phyloP scores from a whole-genome alignment of 2,888 invertebrate species.

The Fragum fragum region DNA sequence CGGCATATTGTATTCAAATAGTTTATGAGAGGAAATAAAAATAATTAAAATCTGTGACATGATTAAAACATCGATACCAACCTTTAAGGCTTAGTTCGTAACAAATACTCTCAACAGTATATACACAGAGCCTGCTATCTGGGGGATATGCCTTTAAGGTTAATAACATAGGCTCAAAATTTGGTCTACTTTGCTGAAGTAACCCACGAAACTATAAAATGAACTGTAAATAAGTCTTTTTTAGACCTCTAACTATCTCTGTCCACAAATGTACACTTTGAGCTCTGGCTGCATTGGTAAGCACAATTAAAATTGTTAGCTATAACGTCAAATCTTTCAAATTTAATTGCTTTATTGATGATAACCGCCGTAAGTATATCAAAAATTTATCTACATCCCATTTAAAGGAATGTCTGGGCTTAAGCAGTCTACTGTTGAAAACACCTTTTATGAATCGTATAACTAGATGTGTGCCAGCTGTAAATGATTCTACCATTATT shows the following conservation, averaged over 20 bases:
- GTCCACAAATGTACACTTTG: constrained; percentile 40
- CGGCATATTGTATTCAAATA: too few species aligned
- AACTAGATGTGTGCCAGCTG: constrained; percentile 46
- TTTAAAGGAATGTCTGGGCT: background rate
- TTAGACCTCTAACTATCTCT: constrained; percentile 25
- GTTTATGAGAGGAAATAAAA: too few species aligned
- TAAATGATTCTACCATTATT: constrained; percentile 22
- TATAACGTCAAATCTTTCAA: constrained; percentile 53
- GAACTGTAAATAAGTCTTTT: constrained; percentile 25
- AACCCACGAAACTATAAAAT: constrained; percentile 16
- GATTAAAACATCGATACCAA: too few species aligned
- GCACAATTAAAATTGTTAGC: constrained; percentile 42
- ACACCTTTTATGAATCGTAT: constrained; percentile 57
- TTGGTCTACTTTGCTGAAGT: constrained; percentile 20
- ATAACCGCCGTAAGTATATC: constrained; percentile 9
- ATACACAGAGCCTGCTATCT: constrained; percentile 29
- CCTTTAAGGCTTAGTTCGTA: too few species aligned
- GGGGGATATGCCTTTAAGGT: constrained; percentile 20
- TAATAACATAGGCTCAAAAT: background rate
- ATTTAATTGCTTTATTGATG: constrained; percentile 23
- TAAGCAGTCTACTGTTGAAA: constrained; percentile 34
- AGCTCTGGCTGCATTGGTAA: constrained; percentile 41
- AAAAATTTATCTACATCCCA: background rate
- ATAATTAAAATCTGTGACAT: too few species aligned
- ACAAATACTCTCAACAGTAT: background rate